Evolutionary conservation across 2,113 vertebrate genomes (phyloP), one percentile per base, ranked within the genome.

Genomic region (Rallus limicola): DNA sequence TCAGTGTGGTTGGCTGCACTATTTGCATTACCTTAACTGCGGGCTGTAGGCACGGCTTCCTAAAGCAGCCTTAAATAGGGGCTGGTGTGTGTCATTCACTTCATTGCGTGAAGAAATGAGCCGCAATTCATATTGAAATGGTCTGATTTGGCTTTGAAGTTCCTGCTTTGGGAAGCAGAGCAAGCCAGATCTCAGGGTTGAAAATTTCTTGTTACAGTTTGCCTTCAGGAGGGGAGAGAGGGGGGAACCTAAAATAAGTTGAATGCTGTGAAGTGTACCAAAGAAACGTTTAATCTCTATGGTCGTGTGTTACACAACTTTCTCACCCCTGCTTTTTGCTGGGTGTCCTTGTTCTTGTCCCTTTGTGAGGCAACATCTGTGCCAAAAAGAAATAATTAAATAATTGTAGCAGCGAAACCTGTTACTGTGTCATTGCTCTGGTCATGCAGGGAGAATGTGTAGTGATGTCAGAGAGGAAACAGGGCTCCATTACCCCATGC

Each of bases 361-460:
- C 42, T 75, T 55, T 23, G 74, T 86, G 59, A 55, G 63, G 65
- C 75, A 84, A 13, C 14, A 34, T 28, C 68, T 81, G 56, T 21
- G 29, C 26, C 18, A 52, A 42, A 53, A 53, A 64, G 68, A 46
- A 46, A 9, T 46, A 46, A 46, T 18, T 46, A 46, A 56, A 26
- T 38, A 76, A 80, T 91, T 86, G 86, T 56, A 82, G 94, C 78
- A 50, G 70, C 68, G 55, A 87, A 86, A 90, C 84, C 94, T 94
- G 93, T 93, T 93, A 86, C 28, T 79, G 48, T 84, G 80, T 90
- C 13, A n/a, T 44, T 69, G 83, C 80, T 65, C 65, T 84, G 91
- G 38, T 72, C 63, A 38, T 1, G 6, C 88, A 72, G 84, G 79
- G 77, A 77, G 82, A 91, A 15, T 2, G 24, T 38, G 34, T 23